These are phyloP conservation scores for Biston stratarius DNA, from an alignment of 2,888 invertebrate species.

Conservation along the genomic window DNA sequence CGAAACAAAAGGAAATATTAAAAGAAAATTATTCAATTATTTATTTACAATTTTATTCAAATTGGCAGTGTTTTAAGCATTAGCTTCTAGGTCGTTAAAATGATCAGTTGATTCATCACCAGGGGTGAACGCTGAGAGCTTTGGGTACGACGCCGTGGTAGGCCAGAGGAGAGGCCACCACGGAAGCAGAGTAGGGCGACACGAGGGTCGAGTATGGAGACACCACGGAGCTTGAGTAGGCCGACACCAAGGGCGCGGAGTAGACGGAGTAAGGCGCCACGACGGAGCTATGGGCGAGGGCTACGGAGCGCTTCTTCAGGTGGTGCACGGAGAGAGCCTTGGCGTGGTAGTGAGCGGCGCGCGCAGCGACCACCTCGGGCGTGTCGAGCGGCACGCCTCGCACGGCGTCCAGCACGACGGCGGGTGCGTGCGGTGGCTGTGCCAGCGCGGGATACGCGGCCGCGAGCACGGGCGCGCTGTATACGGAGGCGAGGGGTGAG, in stretches of 20 bases:
- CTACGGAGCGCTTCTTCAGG: constrained; percentile 72
- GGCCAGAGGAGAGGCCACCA: constrained; percentile 45
- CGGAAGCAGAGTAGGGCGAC: constrained; percentile 35
- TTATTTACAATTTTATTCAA: constrained; percentile 31
- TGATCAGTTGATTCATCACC: constrained; percentile 43
- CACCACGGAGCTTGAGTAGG: constrained; percentile 51
- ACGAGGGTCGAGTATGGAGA: constrained; percentile 33
- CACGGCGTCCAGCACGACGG: constrained; percentile 75
- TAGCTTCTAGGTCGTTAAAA: constrained; percentile 9
- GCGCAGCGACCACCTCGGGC: constrained; percentile 81
- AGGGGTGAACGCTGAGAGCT: constrained; percentile 57
- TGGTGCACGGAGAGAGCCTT: constrained; percentile 77
- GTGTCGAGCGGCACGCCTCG: constrained; percentile 81
- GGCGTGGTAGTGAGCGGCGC: constrained; percentile 77
- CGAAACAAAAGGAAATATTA: not conserved
- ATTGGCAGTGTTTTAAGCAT: constrained; percentile 31
- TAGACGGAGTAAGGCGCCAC: constrained; percentile 48
- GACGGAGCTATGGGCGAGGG: constrained; percentile 56
- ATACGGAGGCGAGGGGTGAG: constrained; percentile 38
- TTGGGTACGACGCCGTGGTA: constrained; percentile 51
- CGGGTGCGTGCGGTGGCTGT: constrained; percentile 75
- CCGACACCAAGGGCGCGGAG: constrained; percentile 49
- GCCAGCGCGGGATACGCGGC: constrained; percentile 54
- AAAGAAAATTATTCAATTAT: constrained; percentile 6
- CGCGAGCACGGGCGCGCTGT: constrained; percentile 50